Evolutionary conservation across 2,113 vertebrate genomes (phyloP).

Genomic region (Perognathus longimembris): DNA sequence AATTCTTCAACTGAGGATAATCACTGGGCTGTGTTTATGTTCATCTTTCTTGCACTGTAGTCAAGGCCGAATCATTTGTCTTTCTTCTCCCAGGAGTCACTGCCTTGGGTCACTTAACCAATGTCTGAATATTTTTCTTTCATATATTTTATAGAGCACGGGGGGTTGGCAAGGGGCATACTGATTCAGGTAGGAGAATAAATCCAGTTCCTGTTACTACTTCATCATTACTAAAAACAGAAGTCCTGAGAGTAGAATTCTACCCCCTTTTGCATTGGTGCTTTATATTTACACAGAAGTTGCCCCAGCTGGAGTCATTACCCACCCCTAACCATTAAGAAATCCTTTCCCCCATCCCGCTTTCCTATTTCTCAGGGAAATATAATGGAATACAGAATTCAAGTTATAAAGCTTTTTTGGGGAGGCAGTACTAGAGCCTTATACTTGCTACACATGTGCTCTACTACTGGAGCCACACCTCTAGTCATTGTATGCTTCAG

Average conservation of each 20-base stretch:
- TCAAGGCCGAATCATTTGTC: constrained; percentile 1
- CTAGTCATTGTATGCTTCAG: too few relatives aligned
- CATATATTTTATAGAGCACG: too few relatives aligned
- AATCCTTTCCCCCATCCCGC: background rate
- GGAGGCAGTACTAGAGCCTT: too few relatives aligned
- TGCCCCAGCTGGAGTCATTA: background rate
- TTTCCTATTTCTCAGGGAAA: background rate
- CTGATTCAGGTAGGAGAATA: background rate
- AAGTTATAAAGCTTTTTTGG: background rate
- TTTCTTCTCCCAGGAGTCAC: background rate
- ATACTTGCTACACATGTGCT: too few relatives aligned
- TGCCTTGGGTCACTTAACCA: background rate
- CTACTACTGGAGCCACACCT: too few relatives aligned
- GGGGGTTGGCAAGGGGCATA: background rate
- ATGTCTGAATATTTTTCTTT: background rate
- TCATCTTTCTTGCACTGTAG: background rate
- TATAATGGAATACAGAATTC: background rate
- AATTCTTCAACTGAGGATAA: background rate
- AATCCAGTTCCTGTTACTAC: background rate
- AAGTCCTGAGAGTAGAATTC: background rate
- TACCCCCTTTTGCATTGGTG: background rate
- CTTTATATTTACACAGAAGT: constrained; percentile 11
- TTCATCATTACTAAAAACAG: background rate
- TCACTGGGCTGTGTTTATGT: background rate
- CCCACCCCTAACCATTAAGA: background rate